Percentiles rank a stretch among this genome's conserved stretches.
phyloP scores from a whole-genome alignment of 2,888 invertebrate species.

The Tenodera sinensis region DNA sequence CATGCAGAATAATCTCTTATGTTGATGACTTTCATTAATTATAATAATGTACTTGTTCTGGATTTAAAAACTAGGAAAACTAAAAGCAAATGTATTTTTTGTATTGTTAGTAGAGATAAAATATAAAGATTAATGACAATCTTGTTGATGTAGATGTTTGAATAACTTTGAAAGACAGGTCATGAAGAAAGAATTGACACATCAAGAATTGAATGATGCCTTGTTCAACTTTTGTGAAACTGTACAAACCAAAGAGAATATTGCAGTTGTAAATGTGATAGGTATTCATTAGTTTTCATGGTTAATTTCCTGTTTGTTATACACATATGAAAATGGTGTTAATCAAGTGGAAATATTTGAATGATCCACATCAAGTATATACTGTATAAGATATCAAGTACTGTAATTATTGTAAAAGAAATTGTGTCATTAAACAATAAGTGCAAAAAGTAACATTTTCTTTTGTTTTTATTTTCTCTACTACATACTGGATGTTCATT shows the following conservation, averaged over 20 bases:
- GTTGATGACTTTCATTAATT: neutral
- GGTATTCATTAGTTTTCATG: neutral
- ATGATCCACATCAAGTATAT: neutral
- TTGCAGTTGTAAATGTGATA: neutral
- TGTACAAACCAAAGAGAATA: neutral
- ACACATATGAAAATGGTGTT: neutral
- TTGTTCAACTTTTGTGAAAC: neutral
- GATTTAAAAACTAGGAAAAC: neutral
- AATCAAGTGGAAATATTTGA: neutral
- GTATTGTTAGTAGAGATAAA: neutral
- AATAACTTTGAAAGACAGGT: neutral
- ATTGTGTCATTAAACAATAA: neutral
- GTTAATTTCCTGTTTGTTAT: neutral
- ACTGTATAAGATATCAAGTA: neutral
- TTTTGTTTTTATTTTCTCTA: no score
- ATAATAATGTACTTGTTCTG: neutral
- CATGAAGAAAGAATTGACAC: neutral
- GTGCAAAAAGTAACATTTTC: no score
- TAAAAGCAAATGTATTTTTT: neutral
- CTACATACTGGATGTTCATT: no score
- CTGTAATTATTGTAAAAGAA: neutral
- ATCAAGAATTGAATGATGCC: neutral
- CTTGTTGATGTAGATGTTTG: neutral
- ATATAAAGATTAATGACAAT: neutral
- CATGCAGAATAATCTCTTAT: no score